Evolutionary conservation across 2,797 vertebrate genomes (phyloP).

Genomic region (Macropodus opercularis): DNA sequence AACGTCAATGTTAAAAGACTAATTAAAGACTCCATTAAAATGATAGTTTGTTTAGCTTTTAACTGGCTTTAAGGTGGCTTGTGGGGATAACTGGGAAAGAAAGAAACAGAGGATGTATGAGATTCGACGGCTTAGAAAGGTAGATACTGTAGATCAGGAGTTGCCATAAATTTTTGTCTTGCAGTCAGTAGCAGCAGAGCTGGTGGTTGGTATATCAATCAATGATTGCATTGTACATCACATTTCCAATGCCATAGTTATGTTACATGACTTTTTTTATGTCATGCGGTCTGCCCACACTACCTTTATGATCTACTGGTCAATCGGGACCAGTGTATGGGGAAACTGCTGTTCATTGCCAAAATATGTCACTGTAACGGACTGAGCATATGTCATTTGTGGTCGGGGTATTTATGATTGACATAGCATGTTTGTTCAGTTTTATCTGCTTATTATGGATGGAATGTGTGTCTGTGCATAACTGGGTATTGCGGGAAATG

Average conservation of each 20-base stretch:
- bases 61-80: slow-evolving; percentile 9
- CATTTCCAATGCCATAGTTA: too few relatives aligned
- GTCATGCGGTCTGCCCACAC: too few relatives aligned
- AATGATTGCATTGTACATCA: too few relatives aligned
- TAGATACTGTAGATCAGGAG: neutral
- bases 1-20: slow-evolving; percentile 27
- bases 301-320: too few relatives aligned
- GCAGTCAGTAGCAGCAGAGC: too few relatives aligned
- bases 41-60: neutral
- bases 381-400: neutral
- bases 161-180: too few relatives aligned
- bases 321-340: too few relatives aligned
- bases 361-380: neutral
- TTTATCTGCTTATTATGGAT: too few relatives aligned
- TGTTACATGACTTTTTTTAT: too few relatives aligned
- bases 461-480: neutral
- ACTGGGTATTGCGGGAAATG: too few relatives aligned
- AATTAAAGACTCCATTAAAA: slow-evolving; percentile 16
- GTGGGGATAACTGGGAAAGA: neutral
- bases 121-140: neutral
- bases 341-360: too few relatives aligned
- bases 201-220: too few relatives aligned
- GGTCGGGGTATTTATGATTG: neutral
- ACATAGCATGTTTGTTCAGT: neutral
- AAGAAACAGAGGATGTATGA: neutral